Evolutionary conservation across 2,113 vertebrate genomes (phyloP).

Genomic region (Myotis yumanensis): DNA sequence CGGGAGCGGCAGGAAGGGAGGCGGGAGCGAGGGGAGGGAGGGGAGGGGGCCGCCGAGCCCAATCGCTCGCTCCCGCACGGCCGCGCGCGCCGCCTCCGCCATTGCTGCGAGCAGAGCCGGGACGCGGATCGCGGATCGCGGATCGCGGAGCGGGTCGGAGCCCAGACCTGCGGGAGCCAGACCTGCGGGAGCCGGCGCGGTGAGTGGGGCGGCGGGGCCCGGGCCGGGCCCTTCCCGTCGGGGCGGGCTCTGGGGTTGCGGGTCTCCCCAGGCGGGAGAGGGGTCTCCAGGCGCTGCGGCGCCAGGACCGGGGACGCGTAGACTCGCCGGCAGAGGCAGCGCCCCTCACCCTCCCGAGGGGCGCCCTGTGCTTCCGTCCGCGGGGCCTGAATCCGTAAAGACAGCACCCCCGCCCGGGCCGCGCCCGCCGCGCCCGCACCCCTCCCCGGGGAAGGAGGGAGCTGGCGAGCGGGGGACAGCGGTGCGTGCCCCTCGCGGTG

Average conservation of each 20-base stretch:
- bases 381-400: background rate
- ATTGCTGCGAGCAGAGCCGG: slow-evolving; percentile 60
- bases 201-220: slow-evolving; percentile 10
- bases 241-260: background rate
- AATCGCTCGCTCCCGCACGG: slow-evolving; percentile 48
- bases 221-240: background rate
- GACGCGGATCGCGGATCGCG: no score
- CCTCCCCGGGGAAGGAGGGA: background rate
- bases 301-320: background rate
- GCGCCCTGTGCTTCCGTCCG: no score
- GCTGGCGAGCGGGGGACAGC: background rate
- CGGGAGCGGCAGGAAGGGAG: slow-evolving; percentile 18
- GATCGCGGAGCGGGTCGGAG: slow-evolving; percentile 48
- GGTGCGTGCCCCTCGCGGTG: background rate
- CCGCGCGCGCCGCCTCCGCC: slow-evolving; percentile 69
- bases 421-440: background rate
- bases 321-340: background rate
- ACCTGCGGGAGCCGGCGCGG: slow-evolving; percentile 28
- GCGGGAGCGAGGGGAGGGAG: slow-evolving; percentile 29
- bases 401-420: background rate
- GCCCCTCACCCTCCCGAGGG: background rate
- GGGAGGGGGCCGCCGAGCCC: slow-evolving; percentile 48
- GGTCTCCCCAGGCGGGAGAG: background rate
- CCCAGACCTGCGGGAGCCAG: slow-evolving; percentile 37
- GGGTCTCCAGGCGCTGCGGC: background rate